Evolutionary conservation across 1,140 invertebrate species (phyloP).

Genomic region (Drosophila kepulauana): DNA sequence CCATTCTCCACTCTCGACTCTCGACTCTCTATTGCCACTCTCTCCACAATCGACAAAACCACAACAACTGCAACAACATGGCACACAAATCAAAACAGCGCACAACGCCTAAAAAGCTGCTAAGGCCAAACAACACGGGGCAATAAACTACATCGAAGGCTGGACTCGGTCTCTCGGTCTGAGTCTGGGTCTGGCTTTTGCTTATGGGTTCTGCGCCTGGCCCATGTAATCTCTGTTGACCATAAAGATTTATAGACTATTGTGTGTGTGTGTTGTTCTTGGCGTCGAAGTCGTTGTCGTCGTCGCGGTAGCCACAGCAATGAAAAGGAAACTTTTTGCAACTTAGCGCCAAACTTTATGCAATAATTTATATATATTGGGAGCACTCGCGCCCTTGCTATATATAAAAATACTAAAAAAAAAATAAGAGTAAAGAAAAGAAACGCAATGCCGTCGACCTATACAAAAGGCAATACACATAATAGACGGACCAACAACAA

Average conservation of each 20-base stretch:
- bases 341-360: constrained; percentile 84
- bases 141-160: constrained; percentile 74
- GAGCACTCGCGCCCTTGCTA: constrained; percentile 43
- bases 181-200: constrained; percentile 15
- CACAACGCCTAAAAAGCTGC: constrained; percentile 75
- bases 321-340: constrained; percentile 84
- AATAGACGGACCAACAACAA: constrained; percentile 56
- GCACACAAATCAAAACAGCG: constrained; percentile 75
- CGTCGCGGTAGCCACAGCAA: constrained; percentile 66
- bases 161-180: constrained; percentile 39
- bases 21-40: neutral
- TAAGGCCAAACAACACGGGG: constrained; percentile 51
- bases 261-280: constrained; percentile 80
- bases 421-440: constrained; percentile 32
- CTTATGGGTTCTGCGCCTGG: constrained; percentile 16
- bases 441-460: constrained; percentile 63
- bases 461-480: constrained; percentile 74
- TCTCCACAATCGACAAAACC: constrained; percentile 61
- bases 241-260: constrained; percentile 84
- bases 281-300: constrained; percentile 17
- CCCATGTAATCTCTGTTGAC: constrained; percentile 83
- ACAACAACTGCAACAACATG: constrained; percentile 62
- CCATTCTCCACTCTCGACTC: neutral
- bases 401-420: constrained; percentile 55
- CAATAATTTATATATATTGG: constrained; percentile 84